Conservation (phyloP, 2,888 invertebrate genomes). For the Agriopis marginaria region DNA sequence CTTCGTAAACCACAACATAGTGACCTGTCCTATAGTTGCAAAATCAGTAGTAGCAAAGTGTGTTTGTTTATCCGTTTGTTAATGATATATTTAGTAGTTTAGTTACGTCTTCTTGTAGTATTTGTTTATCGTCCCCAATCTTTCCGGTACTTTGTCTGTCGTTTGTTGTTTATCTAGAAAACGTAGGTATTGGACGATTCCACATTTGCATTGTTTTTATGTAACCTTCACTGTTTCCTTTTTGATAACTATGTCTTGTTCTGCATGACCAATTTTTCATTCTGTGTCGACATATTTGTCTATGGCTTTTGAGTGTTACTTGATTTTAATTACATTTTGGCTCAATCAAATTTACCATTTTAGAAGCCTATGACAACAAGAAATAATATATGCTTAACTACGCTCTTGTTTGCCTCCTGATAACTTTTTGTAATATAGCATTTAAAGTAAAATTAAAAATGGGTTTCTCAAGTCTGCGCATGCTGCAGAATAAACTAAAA, state of each 20-base stretch:
- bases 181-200: slow-evolving; percentile 43
- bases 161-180: slow-evolving; percentile 53
- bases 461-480: slow-evolving; percentile 71
- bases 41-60: slow-evolving; percentile 74
- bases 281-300: slow-evolving; percentile 43
- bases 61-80: slow-evolving; percentile 68
- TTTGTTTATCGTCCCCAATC: slow-evolving; percentile 63
- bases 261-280: slow-evolving; percentile 52
- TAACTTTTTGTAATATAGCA: slow-evolving; percentile 59
- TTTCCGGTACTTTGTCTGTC: slow-evolving; percentile 57
- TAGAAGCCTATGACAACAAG: slow-evolving; percentile 70
- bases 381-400: slow-evolving; percentile 66
- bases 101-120: slow-evolving; percentile 67
- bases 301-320: slow-evolving; percentile 47
- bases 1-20: slow-evolving; percentile 79
- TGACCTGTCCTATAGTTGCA: slow-evolving; percentile 86
- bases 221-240: slow-evolving; percentile 41
- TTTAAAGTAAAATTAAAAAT: slow-evolving; percentile 47
- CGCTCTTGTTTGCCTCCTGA: slow-evolving; percentile 68
- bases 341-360: slow-evolving; percentile 75
- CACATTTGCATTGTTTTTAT: slow-evolving; percentile 49
- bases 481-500: slow-evolving; percentile 65
- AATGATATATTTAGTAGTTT: slow-evolving; percentile 69
- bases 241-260: slow-evolving; percentile 46
- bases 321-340: slow-evolving; percentile 80